phyloP scores from a whole-genome alignment of 1,140 invertebrate genomes.

The Temnothorax curvispinosus region DNA sequence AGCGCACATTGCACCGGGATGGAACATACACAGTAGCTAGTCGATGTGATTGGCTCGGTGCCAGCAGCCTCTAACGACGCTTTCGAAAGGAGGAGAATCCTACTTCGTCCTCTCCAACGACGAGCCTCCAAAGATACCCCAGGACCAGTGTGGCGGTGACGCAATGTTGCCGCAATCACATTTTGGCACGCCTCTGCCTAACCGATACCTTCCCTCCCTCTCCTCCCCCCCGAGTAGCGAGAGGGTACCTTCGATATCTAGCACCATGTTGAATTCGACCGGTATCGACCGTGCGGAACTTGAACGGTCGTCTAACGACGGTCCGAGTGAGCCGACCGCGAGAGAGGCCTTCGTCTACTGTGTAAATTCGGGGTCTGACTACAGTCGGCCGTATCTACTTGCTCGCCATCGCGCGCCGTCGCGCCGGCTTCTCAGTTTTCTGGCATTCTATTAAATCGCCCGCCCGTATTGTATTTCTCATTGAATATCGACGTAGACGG shows the following conservation, averaged over 20 bases:
- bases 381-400: not conserved
- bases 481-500: constrained; percentile 10
- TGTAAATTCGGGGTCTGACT: constrained; percentile 51
- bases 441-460: constrained; percentile 17
- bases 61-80: constrained; percentile 83
- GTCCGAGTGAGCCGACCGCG: constrained; percentile 35
- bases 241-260: constrained; percentile 69
- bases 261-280: constrained; percentile 65
- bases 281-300: constrained; percentile 65
- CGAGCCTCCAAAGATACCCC: constrained; percentile 81
- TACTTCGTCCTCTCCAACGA: constrained; percentile 80
- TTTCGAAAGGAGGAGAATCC: constrained; percentile 83
- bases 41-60: constrained; percentile 84
- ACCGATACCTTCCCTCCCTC: constrained; percentile 61
- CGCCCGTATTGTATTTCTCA: not conserved
- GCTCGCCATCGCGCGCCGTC: not conserved
- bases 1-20: constrained; percentile 69
- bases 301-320: constrained; percentile 42
- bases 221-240: not conserved
- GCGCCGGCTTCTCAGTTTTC: constrained; percentile 49
- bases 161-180: constrained; percentile 84
- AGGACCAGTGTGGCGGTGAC: constrained; percentile 80
- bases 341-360: constrained; percentile 38
- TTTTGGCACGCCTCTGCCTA: constrained; percentile 79
- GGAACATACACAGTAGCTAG: constrained; percentile 82